These are phyloP conservation scores for Podiceps cristatus DNA, from an alignment of 2,113 vertebrate species.

Conservation along the genomic window DNA sequence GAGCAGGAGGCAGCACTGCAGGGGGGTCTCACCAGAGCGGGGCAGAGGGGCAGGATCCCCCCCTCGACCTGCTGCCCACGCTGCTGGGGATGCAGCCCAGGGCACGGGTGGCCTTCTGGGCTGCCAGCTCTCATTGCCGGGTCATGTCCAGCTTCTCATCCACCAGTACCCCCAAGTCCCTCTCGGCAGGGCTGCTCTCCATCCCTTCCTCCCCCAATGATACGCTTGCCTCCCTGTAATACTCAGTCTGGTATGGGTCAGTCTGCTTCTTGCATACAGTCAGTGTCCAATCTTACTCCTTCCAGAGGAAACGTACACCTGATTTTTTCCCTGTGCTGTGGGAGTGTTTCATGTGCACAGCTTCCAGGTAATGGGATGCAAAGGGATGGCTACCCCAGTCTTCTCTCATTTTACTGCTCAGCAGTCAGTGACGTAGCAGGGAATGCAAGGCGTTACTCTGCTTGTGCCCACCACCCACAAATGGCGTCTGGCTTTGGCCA, in stretches of 20 bases:
- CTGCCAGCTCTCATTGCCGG: no score
- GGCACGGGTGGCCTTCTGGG: no score
- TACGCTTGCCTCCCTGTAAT: background rate
- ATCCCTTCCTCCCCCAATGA: no score
- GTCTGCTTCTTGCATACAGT: background rate
- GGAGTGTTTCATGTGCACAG: background rate
- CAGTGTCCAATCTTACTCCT: accelerated
- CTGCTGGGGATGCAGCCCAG: no score
- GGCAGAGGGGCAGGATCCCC: no score
- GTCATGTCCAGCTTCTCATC: no score
- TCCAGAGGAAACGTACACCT: accelerated
- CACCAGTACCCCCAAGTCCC: no score
- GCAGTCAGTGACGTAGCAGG: background rate
- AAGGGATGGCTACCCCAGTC: no score
- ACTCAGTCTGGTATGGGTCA: background rate
- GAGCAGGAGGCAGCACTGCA: no score
- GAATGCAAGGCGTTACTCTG: background rate
- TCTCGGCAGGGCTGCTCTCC: no score
- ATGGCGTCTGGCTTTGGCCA: background rate
- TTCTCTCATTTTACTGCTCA: background rate
- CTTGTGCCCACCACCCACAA: background rate
- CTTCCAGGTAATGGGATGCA: background rate
- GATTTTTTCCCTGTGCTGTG: background rate
- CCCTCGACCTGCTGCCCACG: no score
- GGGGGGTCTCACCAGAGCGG: no score